These are phyloP conservation scores for Propsilocerus akamusi DNA, from an alignment of 1,140 invertebrate genomes.

Conservation along the genomic window DNA sequence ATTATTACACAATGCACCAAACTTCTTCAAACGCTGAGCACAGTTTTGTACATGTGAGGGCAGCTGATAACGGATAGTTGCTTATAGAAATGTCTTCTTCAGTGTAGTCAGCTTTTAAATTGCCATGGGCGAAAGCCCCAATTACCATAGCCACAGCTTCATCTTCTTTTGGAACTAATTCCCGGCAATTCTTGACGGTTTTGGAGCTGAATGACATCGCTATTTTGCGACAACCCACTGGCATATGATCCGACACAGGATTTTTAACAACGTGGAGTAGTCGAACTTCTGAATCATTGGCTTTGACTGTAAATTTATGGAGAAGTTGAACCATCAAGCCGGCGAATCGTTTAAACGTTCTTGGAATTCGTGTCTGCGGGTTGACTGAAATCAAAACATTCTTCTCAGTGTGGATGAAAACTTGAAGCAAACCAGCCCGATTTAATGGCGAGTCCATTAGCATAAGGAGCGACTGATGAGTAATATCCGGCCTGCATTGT, in stretches of 20 bases:
- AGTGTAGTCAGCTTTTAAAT: conserved; percentile 75
- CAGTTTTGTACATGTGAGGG: conserved; percentile 90
- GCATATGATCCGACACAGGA: conserved; percentile 85
- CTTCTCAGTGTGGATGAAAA: conserved; percentile 89
- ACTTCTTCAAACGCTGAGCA: conserved; percentile 93
- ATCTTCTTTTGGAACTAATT: conserved; percentile 62
- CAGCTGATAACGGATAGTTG: conserved; percentile 90
- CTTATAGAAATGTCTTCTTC: conserved; percentile 85
- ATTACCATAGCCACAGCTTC: conserved; percentile 79
- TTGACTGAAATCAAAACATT: conserved; percentile 98
- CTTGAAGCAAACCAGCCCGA: conserved; percentile 69
- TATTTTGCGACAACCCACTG: conserved; percentile 84
- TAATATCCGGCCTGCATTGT: conserved; percentile 80
- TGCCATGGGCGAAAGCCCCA: conserved; percentile 95
- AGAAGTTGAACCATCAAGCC: conserved; percentile 96
- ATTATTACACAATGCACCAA: conserved; percentile 74
- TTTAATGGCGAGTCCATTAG: conserved; percentile 92
- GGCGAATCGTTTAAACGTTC: conserved; percentile 96
- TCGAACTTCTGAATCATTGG: conserved; percentile 69
- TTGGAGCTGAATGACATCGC: conserved; percentile 78
- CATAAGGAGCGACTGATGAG: conserved; percentile 91
- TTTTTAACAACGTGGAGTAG: conserved; percentile 97
- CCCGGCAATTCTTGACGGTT: conserved; percentile 51
- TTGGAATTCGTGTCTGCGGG: conserved; percentile 93
- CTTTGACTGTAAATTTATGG: conserved; percentile 83